phyloP scores from a whole-genome alignment of 2,888 invertebrate species.

The Agapetus fuscipes region DNA sequence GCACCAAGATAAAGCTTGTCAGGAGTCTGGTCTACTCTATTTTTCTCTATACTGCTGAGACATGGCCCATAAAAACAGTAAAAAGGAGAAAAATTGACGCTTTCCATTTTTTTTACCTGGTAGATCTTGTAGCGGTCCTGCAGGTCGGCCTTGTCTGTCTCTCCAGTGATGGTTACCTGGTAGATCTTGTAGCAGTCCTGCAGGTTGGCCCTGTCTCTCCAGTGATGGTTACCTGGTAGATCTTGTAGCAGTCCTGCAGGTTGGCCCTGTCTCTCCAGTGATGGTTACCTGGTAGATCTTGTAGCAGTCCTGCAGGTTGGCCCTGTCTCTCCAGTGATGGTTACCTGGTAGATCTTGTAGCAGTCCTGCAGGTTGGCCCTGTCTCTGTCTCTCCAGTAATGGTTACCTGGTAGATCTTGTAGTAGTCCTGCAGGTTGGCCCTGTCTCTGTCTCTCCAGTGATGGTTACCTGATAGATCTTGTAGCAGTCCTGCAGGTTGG shows the following conservation, averaged over 20 bases:
- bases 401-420: conserved; percentile 50
- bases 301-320: conserved; percentile 73
- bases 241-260: conserved; percentile 71
- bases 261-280: conserved; percentile 69
- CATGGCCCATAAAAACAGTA: too few relatives aligned
- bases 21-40: too few relatives aligned
- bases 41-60: too few relatives aligned
- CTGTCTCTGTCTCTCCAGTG: too few relatives aligned
- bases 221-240: conserved; percentile 42
- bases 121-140: conserved; percentile 70
- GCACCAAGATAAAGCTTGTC: too few relatives aligned
- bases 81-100: too few relatives aligned
- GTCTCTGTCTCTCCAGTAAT: too few relatives aligned
- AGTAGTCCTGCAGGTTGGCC: conserved; percentile 74
- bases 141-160: too few relatives aligned
- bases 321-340: conserved; percentile 59
- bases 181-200: conserved; percentile 70
- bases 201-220: conserved; percentile 70
- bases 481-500: too few relatives aligned
- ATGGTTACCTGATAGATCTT: too few relatives aligned
- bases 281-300: conserved; percentile 46
- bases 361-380: conserved; percentile 77
- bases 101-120: too few relatives aligned
- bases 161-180: conserved; percentile 36
- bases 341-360: conserved; percentile 54